These are phyloP conservation scores for Enhydra lutris DNA, from an alignment of 2,113 vertebrate genomes.

Conservation along the genomic window DNA sequence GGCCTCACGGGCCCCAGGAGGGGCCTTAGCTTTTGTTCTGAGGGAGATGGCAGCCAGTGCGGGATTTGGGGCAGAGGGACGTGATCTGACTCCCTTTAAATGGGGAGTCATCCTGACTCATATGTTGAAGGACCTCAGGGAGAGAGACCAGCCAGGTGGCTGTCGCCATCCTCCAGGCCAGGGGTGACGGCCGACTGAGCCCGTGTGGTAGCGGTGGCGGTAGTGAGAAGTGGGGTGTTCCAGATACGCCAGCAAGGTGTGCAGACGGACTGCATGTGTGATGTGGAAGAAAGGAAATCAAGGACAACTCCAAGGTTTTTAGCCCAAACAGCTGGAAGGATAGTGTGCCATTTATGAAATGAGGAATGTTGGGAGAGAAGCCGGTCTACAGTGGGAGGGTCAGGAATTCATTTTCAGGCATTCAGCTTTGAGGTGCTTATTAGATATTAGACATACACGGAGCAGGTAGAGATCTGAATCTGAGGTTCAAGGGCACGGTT, in stretches of 20 bases:
- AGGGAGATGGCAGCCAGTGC: neutral
- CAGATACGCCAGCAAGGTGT: neutral
- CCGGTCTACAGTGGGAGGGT: neutral
- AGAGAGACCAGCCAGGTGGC: neutral
- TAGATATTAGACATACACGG: neutral
- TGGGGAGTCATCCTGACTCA: neutral
- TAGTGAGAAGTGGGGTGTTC: too few species aligned
- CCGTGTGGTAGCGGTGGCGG: fast-evolving
- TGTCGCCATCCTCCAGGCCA: neutral
- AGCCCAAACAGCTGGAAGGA: neutral
- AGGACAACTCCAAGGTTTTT: neutral
- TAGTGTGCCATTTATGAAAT: neutral
- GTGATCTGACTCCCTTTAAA: neutral
- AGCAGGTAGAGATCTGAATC: neutral
- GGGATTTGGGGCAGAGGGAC: neutral
- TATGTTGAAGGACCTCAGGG: neutral
- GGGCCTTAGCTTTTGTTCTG: neutral
- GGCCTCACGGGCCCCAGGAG: neutral
- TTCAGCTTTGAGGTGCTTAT: neutral
- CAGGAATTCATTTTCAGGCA: neutral
- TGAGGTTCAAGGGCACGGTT: neutral
- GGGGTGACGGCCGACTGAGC: neutral
- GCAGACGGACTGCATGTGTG: neutral
- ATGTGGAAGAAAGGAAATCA: neutral
- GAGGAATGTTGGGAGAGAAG: neutral